phyloP scores from a whole-genome alignment of 2,113 vertebrate genomes.

The Galbula dea region DNA sequence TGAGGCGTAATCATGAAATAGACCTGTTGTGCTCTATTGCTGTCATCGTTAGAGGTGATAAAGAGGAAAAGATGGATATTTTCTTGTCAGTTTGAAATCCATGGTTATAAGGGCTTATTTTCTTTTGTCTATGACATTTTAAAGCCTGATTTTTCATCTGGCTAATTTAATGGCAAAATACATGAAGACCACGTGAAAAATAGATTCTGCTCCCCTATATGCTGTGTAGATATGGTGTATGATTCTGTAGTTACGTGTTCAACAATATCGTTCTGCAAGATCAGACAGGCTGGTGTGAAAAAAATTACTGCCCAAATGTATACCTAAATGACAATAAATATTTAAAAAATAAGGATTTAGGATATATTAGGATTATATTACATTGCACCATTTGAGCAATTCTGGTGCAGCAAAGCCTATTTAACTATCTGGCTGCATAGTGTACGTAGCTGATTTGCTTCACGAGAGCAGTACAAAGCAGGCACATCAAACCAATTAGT shows the following conservation, averaged over 20 bases:
- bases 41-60: neutral
- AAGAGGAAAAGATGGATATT: neutral
- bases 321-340: neutral
- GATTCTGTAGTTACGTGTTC: neutral
- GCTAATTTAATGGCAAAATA: neutral
- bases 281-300: neutral
- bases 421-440: neutral
- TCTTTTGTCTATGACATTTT: neutral
- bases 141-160: neutral
- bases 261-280: neutral
- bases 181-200: neutral
- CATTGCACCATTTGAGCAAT: neutral
- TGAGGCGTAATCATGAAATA: neutral
- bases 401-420: neutral
- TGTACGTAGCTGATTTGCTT: neutral
- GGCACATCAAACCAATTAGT: neutral
- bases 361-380: neutral
- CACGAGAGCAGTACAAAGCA: neutral
- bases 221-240: neutral
- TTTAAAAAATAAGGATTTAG: neutral
- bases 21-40: neutral
- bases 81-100: neutral
- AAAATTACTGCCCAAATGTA: neutral
- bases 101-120: neutral
- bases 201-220: neutral